Evolutionary conservation across 2,797 vertebrate species (phyloP), one percentile per base, ranked within the genome.

Genomic region (Myoxocephalus aenaeus): DNA sequence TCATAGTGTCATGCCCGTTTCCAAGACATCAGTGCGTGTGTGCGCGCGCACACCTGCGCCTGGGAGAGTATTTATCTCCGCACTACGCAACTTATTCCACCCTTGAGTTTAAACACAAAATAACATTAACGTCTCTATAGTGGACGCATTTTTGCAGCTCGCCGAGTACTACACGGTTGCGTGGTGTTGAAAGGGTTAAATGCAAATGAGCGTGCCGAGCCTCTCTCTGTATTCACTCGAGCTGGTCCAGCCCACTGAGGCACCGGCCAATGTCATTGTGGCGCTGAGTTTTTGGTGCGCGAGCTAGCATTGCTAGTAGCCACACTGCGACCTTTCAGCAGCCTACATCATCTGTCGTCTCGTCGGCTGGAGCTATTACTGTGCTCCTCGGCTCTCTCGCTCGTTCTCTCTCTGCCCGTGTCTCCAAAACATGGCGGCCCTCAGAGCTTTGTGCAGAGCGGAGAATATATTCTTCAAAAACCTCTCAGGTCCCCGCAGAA

Each of bases 381-480:
- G 79, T 75, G 75, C 73, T 66, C 65, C 40, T 68, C 36, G 7
- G 8, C 63, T 42, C 40, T 14, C 40, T 15, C 40, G 5, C 40
- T 42, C 40, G 9, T 7, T 42, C 40, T 15, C 29, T 32, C 42
- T 46, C 22, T 59, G 18, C 32, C n/a, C 32, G 29, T 61, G 29
- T 70, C 81, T 73, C 72, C 46, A 4, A 42, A 90, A 94, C 67
- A 96, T 96, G 95, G 93, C 95, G 88, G 90, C 92, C 56, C 80
- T 94, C 53, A 92, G 87, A 92, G 84, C 91, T 7, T 81, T 95
- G 48, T 90, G 89, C 78, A 92, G 89, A 89, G 82, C 86, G 73
- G 92, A 95, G n/a, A 85, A 77, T 85, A 4, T 92, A 18, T 56
- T 94, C 74, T 77, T 91, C 84, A 93, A 75, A 87, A 90, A 70